phyloP scores from a whole-genome alignment of 2,797 vertebrate species.

The Benthosema pterotum region DNA sequence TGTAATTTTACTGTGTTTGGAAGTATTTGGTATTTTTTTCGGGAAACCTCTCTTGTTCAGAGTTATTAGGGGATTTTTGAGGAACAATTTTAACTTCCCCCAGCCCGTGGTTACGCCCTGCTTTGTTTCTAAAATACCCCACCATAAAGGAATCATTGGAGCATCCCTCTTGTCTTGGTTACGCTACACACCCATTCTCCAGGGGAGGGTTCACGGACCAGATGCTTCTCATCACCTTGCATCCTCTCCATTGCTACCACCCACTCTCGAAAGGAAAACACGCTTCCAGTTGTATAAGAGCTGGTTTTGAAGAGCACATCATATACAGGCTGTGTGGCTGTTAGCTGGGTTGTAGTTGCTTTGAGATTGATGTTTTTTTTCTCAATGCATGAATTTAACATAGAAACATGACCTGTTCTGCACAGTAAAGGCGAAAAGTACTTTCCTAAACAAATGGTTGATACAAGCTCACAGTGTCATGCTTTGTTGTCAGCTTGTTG shows the following conservation, averaged over 20 bases:
- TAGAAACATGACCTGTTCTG: constrained; percentile 53
- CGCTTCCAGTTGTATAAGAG: constrained; percentile 62
- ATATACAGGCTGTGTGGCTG: constrained; percentile 60
- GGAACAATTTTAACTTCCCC: constrained; percentile 1
- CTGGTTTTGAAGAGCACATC: constrained; percentile 49
- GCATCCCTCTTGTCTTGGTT: constrained; percentile 28
- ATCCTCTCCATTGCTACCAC: constrained; percentile 42
- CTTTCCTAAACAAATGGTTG: too few species aligned
- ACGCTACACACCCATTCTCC: constrained; percentile 28
- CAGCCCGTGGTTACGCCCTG: not conserved
- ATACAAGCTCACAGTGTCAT: too few species aligned
- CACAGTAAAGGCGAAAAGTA: constrained; percentile 47
- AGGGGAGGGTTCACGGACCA: constrained; percentile 30
- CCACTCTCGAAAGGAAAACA: constrained; percentile 58
- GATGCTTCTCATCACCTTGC: constrained; percentile 41
- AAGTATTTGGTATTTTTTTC: too few species aligned
- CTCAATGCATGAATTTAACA: constrained; percentile 41
- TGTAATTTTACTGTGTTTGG: too few species aligned
- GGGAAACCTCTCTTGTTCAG: too few species aligned
- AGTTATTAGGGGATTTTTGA: too few species aligned
- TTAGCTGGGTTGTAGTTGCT: constrained; percentile 45
- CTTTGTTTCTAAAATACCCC: constrained; percentile 12
- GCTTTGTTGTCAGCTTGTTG: too few species aligned
- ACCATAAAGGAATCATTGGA: constrained; percentile 9
- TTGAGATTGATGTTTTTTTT: constrained; percentile 43